Conservation (phyloP, 2,113 vertebrate species). For the Psephotus haematonotus region DNA sequence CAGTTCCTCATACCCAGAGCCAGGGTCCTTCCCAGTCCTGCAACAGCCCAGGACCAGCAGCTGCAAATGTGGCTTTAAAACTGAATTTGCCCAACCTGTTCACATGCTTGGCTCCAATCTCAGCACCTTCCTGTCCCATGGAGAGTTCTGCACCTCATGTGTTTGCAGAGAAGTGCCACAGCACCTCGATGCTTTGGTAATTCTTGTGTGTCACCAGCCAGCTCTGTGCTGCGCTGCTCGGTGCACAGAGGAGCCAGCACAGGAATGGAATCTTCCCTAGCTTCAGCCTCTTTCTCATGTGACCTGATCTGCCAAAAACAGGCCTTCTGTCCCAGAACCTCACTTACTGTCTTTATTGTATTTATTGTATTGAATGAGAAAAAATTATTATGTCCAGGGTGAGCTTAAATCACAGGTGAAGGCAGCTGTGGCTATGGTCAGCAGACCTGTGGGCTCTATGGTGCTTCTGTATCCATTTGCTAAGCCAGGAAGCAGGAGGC, state of each 20-base stretch:
- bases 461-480: background rate
- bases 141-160: background rate
- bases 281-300: background rate
- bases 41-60: background rate
- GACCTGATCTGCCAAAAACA: background rate
- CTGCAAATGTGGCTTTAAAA: background rate
- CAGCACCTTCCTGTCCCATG: background rate
- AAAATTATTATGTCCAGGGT: background rate
- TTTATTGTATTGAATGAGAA: background rate
- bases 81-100: background rate
- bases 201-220: background rate
- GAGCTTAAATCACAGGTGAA: background rate
- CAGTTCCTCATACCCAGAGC: fast-evolving
- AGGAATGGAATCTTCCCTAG: background rate
- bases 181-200: background rate
- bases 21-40: background rate
- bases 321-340: background rate
- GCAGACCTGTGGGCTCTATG: background rate
- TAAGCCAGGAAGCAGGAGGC: background rate
- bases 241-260: background rate
- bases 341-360: background rate
- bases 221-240: background rate
- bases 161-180: background rate
- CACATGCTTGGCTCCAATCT: background rate
- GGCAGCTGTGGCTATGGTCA: background rate